These are phyloP conservation scores for Epicauta chinensis DNA, from an alignment of 1,140 invertebrate species.

Conservation along the genomic window DNA sequence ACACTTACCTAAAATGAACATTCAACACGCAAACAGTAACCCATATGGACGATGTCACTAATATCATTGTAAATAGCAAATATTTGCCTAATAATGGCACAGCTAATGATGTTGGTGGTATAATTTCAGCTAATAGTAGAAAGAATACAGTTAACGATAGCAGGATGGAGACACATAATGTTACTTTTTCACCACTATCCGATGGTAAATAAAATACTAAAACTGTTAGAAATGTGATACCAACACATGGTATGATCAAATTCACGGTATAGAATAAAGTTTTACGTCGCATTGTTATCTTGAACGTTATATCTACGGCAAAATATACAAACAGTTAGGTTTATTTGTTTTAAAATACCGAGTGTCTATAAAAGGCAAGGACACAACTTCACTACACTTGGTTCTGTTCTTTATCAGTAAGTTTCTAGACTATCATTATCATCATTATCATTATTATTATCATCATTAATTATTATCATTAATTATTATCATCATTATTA, in stretches of 20 bases:
- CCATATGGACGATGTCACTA: conserved; percentile 94
- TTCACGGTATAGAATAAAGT: conserved; percentile 91
- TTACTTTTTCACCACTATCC: conserved; percentile 91
- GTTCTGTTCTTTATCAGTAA: too few relatives aligned
- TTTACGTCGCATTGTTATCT: conserved; percentile 88
- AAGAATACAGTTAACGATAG: conserved; percentile 98
- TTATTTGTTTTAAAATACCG: too few relatives aligned
- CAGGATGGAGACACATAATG: conserved; percentile 95
- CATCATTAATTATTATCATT: too few relatives aligned
- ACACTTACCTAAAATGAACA: conserved; percentile 92
- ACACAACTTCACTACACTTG: too few relatives aligned
- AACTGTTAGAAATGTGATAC: conserved; percentile 88
- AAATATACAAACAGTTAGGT: conserved; percentile 32
- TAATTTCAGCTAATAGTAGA: conserved; percentile 93
- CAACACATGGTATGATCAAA: conserved; percentile 84
- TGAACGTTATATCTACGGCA: conserved; percentile 90
- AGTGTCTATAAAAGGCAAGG: too few relatives aligned
- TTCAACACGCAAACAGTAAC: conserved; percentile 96
- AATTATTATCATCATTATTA: too few relatives aligned
- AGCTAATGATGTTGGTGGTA: conserved; percentile 93
- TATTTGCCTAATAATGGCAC: conserved; percentile 97
- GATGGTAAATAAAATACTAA: conserved; percentile 94
- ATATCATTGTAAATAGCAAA: conserved; percentile 94
- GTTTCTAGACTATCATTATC: too few relatives aligned
- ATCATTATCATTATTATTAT: too few relatives aligned